A percentile compares a stretch with the other conserved stretches of the same genome.
Conservation (phyloP, 2,888 invertebrate genomes). For the Charanyca ferruginea region DNA sequence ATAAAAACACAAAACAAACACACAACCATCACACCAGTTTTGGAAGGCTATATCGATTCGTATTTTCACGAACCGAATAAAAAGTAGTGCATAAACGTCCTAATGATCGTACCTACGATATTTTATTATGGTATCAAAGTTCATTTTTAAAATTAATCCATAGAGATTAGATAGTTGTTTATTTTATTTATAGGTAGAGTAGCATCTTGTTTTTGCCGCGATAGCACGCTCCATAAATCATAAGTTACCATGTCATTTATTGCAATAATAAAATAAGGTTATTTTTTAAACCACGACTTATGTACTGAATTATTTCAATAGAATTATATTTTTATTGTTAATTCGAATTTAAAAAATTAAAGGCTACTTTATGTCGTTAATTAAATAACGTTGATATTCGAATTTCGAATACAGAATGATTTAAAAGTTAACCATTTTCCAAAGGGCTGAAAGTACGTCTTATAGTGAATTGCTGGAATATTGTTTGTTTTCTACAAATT, state of each 20-base stretch:
- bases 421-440: too few species aligned
- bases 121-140: constrained; percentile 25
- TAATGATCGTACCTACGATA: constrained; percentile 22
- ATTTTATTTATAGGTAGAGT: background rate
- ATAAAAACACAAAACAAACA: too few species aligned
- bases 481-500: too few species aligned
- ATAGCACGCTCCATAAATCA: background rate
- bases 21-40: too few species aligned
- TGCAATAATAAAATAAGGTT: background rate
- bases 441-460: too few species aligned
- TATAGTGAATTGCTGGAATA: too few species aligned
- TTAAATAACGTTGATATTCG: background rate
- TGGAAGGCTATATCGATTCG: too few species aligned
- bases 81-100: too few species aligned
- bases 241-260: background rate
- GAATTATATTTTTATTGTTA: too few species aligned
- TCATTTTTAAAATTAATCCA: constrained; percentile 17
- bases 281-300: background rate
- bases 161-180: constrained; percentile 35
- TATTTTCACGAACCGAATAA: too few species aligned
- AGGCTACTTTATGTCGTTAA: too few species aligned
- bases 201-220: background rate
- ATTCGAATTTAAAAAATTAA: too few species aligned
- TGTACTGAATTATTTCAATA: background rate
- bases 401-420: background rate